These are phyloP conservation scores for Urocynchramus pylzowi DNA, from an alignment of 2,113 vertebrate species.

Conservation along the genomic window DNA sequence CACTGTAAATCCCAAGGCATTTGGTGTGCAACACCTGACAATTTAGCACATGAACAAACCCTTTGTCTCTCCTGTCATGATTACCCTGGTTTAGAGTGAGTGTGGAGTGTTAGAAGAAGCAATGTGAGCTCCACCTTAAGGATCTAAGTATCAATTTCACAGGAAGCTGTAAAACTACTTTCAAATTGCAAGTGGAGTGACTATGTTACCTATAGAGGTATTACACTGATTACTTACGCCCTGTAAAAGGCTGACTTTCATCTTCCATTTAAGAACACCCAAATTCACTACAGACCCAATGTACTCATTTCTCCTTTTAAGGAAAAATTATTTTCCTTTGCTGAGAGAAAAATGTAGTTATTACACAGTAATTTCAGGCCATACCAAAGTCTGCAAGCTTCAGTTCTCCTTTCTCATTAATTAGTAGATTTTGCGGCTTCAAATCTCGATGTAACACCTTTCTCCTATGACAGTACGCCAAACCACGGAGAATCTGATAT, in stretches of 20 bases:
- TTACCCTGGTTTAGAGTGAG: not conserved
- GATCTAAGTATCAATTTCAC: not conserved
- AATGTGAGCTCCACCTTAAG: not conserved
- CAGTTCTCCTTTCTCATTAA: slow-evolving; percentile 95
- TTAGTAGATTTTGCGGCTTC: slow-evolving; percentile 97
- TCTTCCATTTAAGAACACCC: not conserved
- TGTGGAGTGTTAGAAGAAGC: not conserved
- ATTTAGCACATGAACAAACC: not conserved
- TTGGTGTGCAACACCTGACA: not conserved
- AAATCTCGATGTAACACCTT: slow-evolving; percentile 96
- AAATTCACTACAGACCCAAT: not conserved
- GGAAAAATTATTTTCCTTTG: not conserved
- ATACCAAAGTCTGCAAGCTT: slow-evolving; percentile 97
- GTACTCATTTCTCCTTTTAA: not conserved
- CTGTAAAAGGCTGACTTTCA: not conserved
- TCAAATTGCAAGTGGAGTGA: not conserved
- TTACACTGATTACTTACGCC: not conserved
- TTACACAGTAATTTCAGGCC: slow-evolving; percentile 38
- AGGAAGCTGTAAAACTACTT: not conserved
- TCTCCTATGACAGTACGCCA: slow-evolving; percentile 95
- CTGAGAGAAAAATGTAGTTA: not conserved
- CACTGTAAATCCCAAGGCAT: not conserved
- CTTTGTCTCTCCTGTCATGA: not conserved
- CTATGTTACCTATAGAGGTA: not conserved
- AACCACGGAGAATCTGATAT: slow-evolving; percentile 94